phyloP scores from a whole-genome alignment of 2,797 vertebrate genomes.

The Luscinia luscinia region DNA sequence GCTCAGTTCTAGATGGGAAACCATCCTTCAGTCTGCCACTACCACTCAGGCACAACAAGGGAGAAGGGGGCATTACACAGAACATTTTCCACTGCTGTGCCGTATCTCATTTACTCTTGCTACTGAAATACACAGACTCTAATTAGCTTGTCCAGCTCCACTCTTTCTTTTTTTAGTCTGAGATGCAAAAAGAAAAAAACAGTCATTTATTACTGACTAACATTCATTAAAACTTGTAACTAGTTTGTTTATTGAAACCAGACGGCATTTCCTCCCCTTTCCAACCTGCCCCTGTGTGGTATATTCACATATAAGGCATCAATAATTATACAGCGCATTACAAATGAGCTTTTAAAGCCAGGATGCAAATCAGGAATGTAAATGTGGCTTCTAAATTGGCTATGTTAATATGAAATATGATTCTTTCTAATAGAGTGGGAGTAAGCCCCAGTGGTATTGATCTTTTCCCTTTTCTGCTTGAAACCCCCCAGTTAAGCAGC shows the following conservation, averaged over 20 bases:
- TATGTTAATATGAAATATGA: constrained; percentile 72
- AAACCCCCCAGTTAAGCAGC: constrained; percentile 58
- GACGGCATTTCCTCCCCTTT: constrained; percentile 9
- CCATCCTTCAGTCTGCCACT: constrained; percentile 26
- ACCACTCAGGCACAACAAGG: constrained; percentile 33
- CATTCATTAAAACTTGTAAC: constrained; percentile 64
- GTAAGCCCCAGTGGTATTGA: constrained; percentile 75
- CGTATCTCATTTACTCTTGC: constrained; percentile 56
- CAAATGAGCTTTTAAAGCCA: constrained; percentile 70
- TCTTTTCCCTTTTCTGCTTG: constrained; percentile 61
- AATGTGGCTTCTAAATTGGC: constrained; percentile 71
- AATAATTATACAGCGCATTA: constrained; percentile 72
- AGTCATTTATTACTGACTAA: constrained; percentile 15
- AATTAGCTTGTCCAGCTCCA: neutral
- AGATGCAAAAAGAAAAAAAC: neutral
- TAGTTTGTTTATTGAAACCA: constrained; percentile 59
- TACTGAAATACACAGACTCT: constrained; percentile 33
- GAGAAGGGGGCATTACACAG: constrained; percentile 30
- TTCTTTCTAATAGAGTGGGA: constrained; percentile 74
- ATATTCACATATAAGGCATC: constrained; percentile 28
- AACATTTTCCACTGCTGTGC: constrained; percentile 34
- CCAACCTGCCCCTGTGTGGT: constrained; percentile 36
- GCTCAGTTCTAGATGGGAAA: constrained; percentile 25
- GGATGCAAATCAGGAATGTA: constrained; percentile 76
- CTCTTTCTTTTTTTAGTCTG: neutral